Evolutionary conservation across 2,113 vertebrate species (phyloP).

Genomic region (Rhinolophus sinicus): DNA sequence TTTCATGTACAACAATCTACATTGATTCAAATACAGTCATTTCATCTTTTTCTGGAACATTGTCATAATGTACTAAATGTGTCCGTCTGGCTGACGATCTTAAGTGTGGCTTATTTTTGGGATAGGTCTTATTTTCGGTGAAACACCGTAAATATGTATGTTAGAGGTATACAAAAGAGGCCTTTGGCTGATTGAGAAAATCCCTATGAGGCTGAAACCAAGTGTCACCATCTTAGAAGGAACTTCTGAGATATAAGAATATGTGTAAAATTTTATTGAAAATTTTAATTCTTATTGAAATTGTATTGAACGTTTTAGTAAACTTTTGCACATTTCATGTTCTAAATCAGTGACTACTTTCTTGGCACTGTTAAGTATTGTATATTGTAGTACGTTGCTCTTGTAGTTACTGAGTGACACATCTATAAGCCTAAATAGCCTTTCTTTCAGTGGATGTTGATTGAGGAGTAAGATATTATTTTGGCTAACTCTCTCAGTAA

Average conservation of each 20-base stretch:
- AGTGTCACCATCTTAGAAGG: not conserved
- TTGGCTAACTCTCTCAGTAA: not conserved
- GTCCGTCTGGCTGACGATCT: too few relatives aligned
- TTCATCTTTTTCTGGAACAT: too few relatives aligned
- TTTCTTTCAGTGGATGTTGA: not conserved
- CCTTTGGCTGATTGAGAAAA: not conserved
- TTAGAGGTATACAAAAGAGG: not conserved
- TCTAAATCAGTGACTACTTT: not conserved
- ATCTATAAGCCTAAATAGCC: not conserved
- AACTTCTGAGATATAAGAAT: not conserved
- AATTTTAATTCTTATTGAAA: slow-evolving; percentile 6
- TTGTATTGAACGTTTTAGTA: slow-evolving; percentile 2
- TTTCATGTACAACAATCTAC: too few relatives aligned
- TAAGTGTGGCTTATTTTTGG: too few relatives aligned
- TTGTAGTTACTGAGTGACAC: not conserved
- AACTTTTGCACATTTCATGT: not conserved
- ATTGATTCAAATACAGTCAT: too few relatives aligned
- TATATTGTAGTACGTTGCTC: not conserved
- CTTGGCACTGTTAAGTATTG: not conserved
- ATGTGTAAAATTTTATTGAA: slow-evolving; percentile 1
- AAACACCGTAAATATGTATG: not conserved
- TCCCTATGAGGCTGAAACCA: not conserved
- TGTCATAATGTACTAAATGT: too few relatives aligned
- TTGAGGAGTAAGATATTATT: not conserved
- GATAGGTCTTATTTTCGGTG: too few relatives aligned